Percentiles rank a stretch among this genome's conserved stretches.
Conservation (phyloP, 2,797 vertebrate genomes). For the Emys orbicularis region DNA sequence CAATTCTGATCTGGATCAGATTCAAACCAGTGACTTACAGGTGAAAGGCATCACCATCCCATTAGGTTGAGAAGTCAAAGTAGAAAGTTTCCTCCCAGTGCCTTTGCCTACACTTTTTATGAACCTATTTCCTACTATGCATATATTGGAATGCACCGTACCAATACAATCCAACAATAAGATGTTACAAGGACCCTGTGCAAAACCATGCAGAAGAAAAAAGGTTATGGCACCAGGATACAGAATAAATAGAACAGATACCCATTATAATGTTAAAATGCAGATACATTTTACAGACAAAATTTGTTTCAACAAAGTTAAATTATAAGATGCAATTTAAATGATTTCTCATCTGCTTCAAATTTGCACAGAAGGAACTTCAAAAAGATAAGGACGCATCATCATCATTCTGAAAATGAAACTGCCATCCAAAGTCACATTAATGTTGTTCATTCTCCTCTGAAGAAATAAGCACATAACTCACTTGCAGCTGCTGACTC, state of each 20-base stretch:
- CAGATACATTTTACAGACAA: constrained; percentile 15
- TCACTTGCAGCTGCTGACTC: constrained; percentile 48
- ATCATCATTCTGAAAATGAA: constrained; percentile 58
- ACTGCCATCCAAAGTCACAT: constrained; percentile 46
- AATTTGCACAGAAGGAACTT: constrained; percentile 49
- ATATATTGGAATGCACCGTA: not conserved
- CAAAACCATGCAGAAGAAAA: not conserved
- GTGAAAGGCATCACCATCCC: not conserved
- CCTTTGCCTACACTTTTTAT: not conserved
- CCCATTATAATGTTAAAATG: not conserved
- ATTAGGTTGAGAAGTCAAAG: too few species aligned
- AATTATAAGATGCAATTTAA: constrained; percentile 51
- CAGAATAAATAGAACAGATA: not conserved
- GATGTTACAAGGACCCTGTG: not conserved
- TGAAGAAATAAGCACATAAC: constrained; percentile 56
- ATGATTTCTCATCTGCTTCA: constrained; percentile 40
- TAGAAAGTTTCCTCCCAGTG: not conserved
- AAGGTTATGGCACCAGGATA: not conserved
- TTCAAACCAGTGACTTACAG: not conserved
- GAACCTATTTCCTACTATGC: not conserved
- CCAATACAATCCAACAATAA: not conserved
- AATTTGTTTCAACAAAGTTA: constrained; percentile 25
- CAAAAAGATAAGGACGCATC: constrained; percentile 56
- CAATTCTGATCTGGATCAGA: not conserved
- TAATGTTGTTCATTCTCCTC: constrained; percentile 54